A percentile compares a stretch with the other conserved stretches of the same genome.
Conservation (phyloP, 2,797 vertebrate genomes). For the Sorex maritimensis region DNA sequence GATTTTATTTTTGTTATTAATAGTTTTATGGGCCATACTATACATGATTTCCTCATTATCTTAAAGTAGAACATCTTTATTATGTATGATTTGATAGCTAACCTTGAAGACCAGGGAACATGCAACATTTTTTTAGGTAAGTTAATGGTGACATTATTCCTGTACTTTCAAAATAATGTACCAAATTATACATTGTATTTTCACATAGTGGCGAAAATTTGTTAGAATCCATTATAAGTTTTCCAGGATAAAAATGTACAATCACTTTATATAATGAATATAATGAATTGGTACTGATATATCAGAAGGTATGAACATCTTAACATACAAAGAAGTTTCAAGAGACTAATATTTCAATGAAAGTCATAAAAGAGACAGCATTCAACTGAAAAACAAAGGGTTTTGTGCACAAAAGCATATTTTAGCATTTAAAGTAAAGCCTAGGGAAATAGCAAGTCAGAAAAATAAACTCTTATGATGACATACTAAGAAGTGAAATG, state of each 20-base stretch:
- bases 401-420: background rate
- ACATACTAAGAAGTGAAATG: slow-evolving; percentile 48
- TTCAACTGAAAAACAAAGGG: background rate
- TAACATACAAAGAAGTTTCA: background rate
- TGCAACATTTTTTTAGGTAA: background rate
- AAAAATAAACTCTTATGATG: slow-evolving; percentile 14
- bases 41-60: background rate
- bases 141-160: background rate
- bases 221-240: slow-evolving; percentile 35
- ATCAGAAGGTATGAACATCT: background rate
- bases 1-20: background rate
- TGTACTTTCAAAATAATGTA: background rate
- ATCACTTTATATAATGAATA: background rate
- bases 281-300: background rate
- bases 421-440: slow-evolving; percentile 38
- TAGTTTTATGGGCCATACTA: background rate
- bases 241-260: slow-evolving; percentile 5
- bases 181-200: background rate
- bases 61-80: background rate
- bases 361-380: background rate
- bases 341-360: background rate
- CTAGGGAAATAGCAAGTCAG: background rate
- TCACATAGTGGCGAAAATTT: background rate
- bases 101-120: background rate
- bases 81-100: background rate